Evolutionary conservation across 2,888 invertebrate species (phyloP).

Genomic region (Coenonympha glycerion): DNA sequence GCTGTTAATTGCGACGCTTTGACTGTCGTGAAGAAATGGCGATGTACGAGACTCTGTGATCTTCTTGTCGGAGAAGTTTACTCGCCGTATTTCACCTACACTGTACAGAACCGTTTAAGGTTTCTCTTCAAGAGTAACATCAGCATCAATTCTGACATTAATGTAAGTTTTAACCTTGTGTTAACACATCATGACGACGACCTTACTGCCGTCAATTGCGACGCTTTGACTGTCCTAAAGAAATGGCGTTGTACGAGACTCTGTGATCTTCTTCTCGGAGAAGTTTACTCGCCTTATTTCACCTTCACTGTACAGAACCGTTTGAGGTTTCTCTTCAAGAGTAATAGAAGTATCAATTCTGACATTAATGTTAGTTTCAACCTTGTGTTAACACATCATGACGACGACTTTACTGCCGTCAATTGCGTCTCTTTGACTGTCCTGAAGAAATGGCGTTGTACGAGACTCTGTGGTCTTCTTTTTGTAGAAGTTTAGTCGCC

Average conservation of each 20-base stretch:
- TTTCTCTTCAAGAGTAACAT: constrained; percentile 60
- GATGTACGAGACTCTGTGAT: constrained; percentile 49
- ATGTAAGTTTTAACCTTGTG: no score
- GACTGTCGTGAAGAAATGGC: constrained; percentile 42
- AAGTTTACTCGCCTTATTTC: constrained; percentile 39
- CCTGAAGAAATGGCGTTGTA: constrained; percentile 42
- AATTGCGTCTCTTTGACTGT: constrained; percentile 51
- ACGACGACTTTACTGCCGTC: no score
- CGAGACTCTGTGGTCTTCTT: constrained; percentile 47
- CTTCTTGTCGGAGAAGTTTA: constrained; percentile 28
- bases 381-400: no score
- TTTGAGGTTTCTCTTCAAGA: constrained; percentile 50
- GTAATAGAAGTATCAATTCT: constrained; percentile 61
- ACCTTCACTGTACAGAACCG: constrained; percentile 41
- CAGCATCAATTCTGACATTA: constrained; percentile 58
- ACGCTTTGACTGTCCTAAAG: constrained; percentile 49
- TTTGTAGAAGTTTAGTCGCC: constrained; percentile 31
- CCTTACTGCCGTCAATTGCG: constrained; percentile 37
- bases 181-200: no score
- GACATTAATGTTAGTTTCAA: constrained; percentile 57
- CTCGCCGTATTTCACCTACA: constrained; percentile 45
- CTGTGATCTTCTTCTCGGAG: constrained; percentile 41
- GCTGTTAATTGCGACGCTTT: constrained; percentile 47
- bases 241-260: constrained; percentile 42
- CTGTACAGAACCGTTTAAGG: constrained; percentile 41